A percentile compares a stretch with the other conserved stretches of the same genome.
Evolutionary conservation across 2,888 invertebrate genomes (phyloP).

Genomic region (Drosophila mercatorum): DNA sequence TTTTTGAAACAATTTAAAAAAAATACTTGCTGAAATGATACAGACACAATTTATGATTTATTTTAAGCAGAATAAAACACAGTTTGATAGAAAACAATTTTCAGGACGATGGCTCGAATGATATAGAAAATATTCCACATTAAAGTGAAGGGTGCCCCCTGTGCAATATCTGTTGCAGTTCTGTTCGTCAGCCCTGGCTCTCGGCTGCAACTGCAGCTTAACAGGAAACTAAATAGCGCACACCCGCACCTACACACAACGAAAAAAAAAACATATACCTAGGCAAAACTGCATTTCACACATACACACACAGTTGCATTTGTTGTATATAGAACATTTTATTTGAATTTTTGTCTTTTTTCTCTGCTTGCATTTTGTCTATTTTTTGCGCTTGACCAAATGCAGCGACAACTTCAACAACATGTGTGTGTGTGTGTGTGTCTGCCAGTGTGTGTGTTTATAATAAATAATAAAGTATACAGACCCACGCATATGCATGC

Average conservation of each 20-base stretch:
- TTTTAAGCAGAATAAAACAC: too few species aligned
- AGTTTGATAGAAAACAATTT: too few species aligned
- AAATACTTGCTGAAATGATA: too few species aligned
- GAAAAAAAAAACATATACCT: constrained; percentile 16
- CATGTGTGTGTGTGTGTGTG: constrained; percentile 11
- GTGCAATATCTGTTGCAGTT: neutral
- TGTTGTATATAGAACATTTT: constrained; percentile 74
- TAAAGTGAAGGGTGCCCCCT: too few species aligned
- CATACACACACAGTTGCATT: constrained; percentile 37
- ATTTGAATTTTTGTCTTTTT: constrained; percentile 73
- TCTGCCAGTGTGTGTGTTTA: constrained; percentile 57
- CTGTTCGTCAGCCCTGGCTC: constrained; percentile 45
- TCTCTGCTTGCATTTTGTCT: constrained; percentile 65
- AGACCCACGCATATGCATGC: constrained; percentile 43
- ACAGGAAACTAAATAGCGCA: constrained; percentile 65
- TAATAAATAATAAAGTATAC: constrained; percentile 78
- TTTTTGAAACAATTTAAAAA: too few species aligned
- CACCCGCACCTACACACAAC: constrained; percentile 24
- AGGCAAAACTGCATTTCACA: constrained; percentile 34
- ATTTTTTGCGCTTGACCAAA: constrained; percentile 70
- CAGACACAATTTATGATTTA: too few species aligned
- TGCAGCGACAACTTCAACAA: constrained; percentile 64
- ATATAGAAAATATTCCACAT: too few species aligned
- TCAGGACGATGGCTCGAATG: too few species aligned
- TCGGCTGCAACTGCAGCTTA: constrained; percentile 35